phyloP scores from a whole-genome alignment of 2,888 invertebrate genomes.

The Monopis laevigella region DNA sequence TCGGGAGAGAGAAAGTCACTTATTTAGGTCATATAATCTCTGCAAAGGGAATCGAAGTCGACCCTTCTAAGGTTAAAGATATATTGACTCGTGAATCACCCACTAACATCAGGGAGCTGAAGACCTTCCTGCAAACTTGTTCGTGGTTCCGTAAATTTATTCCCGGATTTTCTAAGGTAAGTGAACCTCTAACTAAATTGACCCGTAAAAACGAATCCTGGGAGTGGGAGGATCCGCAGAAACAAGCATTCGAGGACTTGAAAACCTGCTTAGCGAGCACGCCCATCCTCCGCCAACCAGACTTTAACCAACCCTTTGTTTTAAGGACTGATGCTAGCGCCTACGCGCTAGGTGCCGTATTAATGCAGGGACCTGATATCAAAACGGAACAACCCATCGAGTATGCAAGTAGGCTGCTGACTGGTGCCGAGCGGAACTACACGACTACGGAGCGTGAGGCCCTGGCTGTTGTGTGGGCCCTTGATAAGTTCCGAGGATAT shows the following conservation, averaged over 20 bases:
- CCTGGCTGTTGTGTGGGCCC: constrained; percentile 19
- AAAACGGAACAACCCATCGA: constrained; percentile 15
- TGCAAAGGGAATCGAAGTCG: constrained; percentile 12
- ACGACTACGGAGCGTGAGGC: constrained; percentile 40
- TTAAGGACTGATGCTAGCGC: constrained; percentile 23
- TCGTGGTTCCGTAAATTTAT: constrained; percentile 23
- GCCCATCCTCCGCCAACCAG: constrained; percentile 23
- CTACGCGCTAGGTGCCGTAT: constrained; percentile 20
- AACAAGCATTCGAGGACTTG: constrained; percentile 11
- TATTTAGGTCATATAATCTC: constrained; percentile 8
- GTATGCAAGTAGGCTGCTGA: constrained; percentile 23
- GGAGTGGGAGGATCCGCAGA: constrained; percentile 22
- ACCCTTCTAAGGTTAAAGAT: constrained; percentile 13
- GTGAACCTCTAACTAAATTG: constrained; percentile 25
- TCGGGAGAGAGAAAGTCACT: neutral
- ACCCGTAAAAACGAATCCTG: constrained; percentile 25
- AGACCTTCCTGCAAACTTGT: constrained; percentile 19
- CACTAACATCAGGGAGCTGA: constrained; percentile 16
- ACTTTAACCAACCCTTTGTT: constrained; percentile 22
- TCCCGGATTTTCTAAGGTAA: constrained; percentile 17
- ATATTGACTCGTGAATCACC: constrained; percentile 9
- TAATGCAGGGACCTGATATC: constrained; percentile 16
- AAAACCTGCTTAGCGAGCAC: constrained; percentile 20
- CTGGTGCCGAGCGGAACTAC: constrained; percentile 32
- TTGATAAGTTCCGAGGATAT: constrained; percentile 24